These are phyloP conservation scores for Pterocles orientalis DNA, from an alignment of 2,113 vertebrate species.

Conservation along the genomic window DNA sequence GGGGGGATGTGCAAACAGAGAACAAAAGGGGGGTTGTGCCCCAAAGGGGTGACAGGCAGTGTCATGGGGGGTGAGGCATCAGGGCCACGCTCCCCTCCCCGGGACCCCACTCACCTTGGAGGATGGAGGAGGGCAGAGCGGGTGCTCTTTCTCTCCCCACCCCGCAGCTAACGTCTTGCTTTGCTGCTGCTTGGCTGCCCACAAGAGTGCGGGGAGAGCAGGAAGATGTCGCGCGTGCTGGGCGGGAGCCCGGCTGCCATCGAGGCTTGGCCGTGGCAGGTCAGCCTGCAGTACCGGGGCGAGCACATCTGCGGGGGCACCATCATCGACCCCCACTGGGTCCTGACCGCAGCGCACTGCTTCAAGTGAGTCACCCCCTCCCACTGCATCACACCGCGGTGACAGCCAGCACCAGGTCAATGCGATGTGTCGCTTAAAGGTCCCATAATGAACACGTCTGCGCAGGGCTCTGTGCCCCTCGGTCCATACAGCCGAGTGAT, in stretches of 20 bases:
- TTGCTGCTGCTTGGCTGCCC: background rate
- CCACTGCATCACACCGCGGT: too few relatives aligned
- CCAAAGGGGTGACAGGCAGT: background rate
- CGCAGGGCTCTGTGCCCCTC: background rate
- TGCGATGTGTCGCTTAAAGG: fast-evolving
- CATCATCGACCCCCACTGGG: conserved; percentile 81
- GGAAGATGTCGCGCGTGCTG: conserved; percentile 75
- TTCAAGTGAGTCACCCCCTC: conserved; percentile 68
- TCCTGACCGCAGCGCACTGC: conserved; percentile 86
- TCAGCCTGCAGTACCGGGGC: conserved; percentile 83
- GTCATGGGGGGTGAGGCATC: fast-evolving
- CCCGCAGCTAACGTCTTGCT: background rate
- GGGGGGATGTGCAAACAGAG: background rate
- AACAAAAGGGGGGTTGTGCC: background rate
- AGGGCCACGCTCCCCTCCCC: fast-evolving
- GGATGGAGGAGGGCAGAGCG: background rate
- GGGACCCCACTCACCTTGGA: fast-evolving
- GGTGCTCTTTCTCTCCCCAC: background rate
- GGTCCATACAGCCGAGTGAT: fast-evolving
- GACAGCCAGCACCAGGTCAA: background rate
- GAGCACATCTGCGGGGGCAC: conserved; percentile 88
- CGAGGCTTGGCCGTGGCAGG: conserved; percentile 90
- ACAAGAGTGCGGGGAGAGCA: conserved; percentile 79
- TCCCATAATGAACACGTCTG: fast-evolving
- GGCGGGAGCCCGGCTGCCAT: conserved; percentile 80